Base-by-base conservation (phyloP, 2,888 invertebrate genomes). In the Pseudococcus viburni region DNA sequence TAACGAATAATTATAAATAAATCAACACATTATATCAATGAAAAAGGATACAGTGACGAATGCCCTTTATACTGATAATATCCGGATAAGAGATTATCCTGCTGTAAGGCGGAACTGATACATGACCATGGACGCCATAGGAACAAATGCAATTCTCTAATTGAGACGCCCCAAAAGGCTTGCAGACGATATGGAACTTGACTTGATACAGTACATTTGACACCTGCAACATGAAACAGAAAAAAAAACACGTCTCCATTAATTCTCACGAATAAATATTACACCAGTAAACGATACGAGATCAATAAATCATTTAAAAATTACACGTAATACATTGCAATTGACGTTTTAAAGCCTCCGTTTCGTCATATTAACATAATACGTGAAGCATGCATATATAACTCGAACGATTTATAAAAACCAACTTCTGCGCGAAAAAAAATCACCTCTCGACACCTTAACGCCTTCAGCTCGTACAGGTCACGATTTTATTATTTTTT, bases 101-200 rank as follows among this genome's bases (percentile, higher is more conserved):
- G 93, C 84, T 93, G 91, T 89, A 94, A 94, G 86, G 95, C 94
- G 89, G 94, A 94, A 33, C 94, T 93, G 89, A 96, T 92, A 89
- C 93, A 93, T 88, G 93, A 92, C 94, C 94, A 94, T 0, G 95
- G 94, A 88, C 94, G 93, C 95, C 96, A 96, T 73, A 96, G 93
- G 88, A 95, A 95, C 90, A 94, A 93, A 91, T 96, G 96, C 89
- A 96, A 93, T 91, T 95, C 95, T 90, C 95, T 93, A 89, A 96
- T 95, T 51, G 95, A 95, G 84, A 95, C 95, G 6, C 95, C 96
- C 96, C 96, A 96, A 92, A 95, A 95, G 90, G 94, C 94, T 90
- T 95, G 94, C 89, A 95, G 92, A 91, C 94, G 94, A 91, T 95
- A 96, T 89, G 94, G 93, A 88, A 95, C 95, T 91, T 95, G 95